Conservation (phyloP, 2,113 vertebrate genomes). For the Pseudonaja textilis region DNA sequence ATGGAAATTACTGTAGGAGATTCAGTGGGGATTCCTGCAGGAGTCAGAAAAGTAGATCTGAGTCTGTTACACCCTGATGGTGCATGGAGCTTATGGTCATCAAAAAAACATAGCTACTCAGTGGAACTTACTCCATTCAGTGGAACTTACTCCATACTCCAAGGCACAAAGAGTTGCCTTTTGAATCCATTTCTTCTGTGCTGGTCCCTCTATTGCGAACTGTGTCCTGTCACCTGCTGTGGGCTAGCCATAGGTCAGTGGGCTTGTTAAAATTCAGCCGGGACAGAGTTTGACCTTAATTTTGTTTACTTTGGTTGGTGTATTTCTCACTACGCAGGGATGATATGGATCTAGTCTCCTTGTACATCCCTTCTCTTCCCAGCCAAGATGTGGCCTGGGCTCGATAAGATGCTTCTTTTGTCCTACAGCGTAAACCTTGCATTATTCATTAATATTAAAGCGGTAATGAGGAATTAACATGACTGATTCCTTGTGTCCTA, state of each 20-base stretch:
- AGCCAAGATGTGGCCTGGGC: not conserved
- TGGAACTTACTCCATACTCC: not conserved
- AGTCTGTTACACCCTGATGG: not conserved
- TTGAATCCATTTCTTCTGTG: not conserved
- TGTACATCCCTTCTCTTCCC: conserved; percentile 6
- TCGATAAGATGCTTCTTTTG: conserved; percentile 6
- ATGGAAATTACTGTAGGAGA: too few relatives aligned
- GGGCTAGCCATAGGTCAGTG: not conserved
- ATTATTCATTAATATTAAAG: conserved; percentile 38
- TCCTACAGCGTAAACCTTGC: not conserved
- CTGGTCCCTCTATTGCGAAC: not conserved
- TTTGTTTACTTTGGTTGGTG: not conserved
- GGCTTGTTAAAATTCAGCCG: not conserved
- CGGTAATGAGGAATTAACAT: conserved; percentile 33
- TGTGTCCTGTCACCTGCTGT: not conserved
- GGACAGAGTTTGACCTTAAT: not conserved
- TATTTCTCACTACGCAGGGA: not conserved
- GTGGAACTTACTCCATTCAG: not conserved
- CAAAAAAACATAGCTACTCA: not conserved
- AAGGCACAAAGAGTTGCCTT: not conserved
- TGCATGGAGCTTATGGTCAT: not conserved
- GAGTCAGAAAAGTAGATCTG: not conserved
- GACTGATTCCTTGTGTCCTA: conserved; percentile 45
- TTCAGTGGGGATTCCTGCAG: not conserved
- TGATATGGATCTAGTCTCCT: not conserved